These are phyloP conservation scores for Hylyphantes graminicola DNA, from an alignment of 1,140 invertebrate genomes.

Conservation along the genomic window DNA sequence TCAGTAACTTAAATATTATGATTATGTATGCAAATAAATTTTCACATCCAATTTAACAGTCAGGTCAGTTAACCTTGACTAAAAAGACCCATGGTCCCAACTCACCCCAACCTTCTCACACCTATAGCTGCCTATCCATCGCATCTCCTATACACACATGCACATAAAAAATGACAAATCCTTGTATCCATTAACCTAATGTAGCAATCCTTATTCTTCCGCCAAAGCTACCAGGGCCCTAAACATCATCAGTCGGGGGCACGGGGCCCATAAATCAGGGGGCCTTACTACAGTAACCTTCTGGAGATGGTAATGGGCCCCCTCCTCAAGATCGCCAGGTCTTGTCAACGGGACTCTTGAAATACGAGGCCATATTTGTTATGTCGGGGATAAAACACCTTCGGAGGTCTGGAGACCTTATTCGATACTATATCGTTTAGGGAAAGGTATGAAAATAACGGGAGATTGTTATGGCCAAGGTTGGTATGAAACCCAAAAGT, in stretches of 20 bases:
- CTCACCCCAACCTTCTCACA: background rate
- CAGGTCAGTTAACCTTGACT: background rate
- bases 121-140: background rate
- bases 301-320: constrained; percentile 2
- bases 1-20: too few relatives aligned
- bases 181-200: constrained; percentile 51
- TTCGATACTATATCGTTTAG: background rate
- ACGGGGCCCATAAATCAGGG: constrained; percentile 31
- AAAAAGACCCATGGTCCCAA: background rate
- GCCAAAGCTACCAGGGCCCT: constrained; percentile 18
- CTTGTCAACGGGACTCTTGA: constrained; percentile 15
- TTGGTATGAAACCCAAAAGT: too few relatives aligned
- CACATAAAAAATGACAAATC: constrained; percentile 54
- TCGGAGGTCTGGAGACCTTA: background rate
- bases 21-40: too few relatives aligned
- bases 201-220: constrained; percentile 54
- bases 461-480: too few relatives aligned
- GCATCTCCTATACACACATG: background rate
- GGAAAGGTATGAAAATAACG: too few relatives aligned
- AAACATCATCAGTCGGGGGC: constrained; percentile 43
- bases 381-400: constrained; percentile 1
- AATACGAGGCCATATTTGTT: constrained; percentile 16
- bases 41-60: background rate
- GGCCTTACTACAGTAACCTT: constrained; percentile 2
- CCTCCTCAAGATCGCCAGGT: background rate